Percentiles rank a stretch among this genome's conserved stretches.
Evolutionary conservation across 92 coral and sea anemone species (phyloP).

Genomic region (Scolanthus callimorphus): DNA sequence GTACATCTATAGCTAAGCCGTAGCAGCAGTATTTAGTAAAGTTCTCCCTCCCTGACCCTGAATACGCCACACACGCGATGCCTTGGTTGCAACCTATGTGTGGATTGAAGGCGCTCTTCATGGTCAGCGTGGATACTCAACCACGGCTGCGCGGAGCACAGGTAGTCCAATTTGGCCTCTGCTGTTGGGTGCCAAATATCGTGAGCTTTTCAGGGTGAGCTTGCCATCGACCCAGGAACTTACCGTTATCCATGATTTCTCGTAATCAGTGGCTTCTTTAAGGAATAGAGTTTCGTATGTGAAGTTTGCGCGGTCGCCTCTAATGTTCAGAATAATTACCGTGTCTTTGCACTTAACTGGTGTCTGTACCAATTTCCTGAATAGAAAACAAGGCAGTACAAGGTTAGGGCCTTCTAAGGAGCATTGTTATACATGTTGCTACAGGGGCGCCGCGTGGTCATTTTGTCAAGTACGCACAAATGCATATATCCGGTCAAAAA

Average conservation of each 20-base stretch:
- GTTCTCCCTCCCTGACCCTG: conserved; percentile 9
- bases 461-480: too few species aligned
- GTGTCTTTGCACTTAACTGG: not conserved
- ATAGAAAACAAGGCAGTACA: not conserved
- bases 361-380: not conserved
- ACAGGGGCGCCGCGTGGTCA: too few species aligned
- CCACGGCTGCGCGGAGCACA: conserved; percentile 68
- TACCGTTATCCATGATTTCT: conserved; percentile 44
- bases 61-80: conserved; percentile 43
- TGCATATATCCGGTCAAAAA: too few species aligned
- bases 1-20: conserved; percentile 80
- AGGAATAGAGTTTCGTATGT: conserved; percentile 62
- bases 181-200: not conserved
- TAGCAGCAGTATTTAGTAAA: conserved; percentile 65
- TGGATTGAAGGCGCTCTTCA: conserved; percentile 57
- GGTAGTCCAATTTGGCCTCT: conserved; percentile 36
- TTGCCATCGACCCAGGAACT: conserved; percentile 49
- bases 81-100: conserved; percentile 64
- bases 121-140: conserved; percentile 82
- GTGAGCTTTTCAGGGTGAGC: conserved; percentile 24
- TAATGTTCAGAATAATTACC: not conserved
- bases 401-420: too few species aligned
- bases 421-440: too few species aligned
- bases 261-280: conserved; percentile 34
- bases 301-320: conserved; percentile 18